These are phyloP conservation scores for Epicauta chinensis DNA, from an alignment of 1,140 invertebrate genomes.

Conservation along the genomic window DNA sequence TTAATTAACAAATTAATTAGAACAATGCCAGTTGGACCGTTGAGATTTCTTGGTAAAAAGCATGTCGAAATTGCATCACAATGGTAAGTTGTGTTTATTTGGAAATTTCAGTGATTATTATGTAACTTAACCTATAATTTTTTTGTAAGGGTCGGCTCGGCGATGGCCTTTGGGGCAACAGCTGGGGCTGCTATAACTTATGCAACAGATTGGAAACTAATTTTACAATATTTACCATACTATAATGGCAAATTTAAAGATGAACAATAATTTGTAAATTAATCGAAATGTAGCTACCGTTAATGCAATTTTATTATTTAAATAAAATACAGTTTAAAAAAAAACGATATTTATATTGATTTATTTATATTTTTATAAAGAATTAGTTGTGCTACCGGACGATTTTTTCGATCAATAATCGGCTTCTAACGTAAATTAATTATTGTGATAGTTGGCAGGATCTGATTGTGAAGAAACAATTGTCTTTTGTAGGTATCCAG, in stretches of 20 bases:
- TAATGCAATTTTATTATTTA: neutral
- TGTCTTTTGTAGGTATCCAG: constrained; percentile 15
- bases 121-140: constrained; percentile 8
- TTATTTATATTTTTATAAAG: neutral
- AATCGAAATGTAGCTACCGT: neutral
- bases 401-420: no score
- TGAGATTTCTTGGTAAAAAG: constrained; percentile 31
- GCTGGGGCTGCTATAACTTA: constrained; percentile 54
- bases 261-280: constrained; percentile 33
- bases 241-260: constrained; percentile 65
- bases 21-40: constrained; percentile 2
- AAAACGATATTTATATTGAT: neutral
- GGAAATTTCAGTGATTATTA: constrained; percentile 5
- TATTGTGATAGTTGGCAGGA: no score
- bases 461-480: no score
- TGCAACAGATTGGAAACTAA: constrained; percentile 70
- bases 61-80: constrained; percentile 31
- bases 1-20: no score
- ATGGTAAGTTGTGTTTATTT: constrained; percentile 25
- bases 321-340: neutral
- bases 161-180: constrained; percentile 53
- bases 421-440: no score
- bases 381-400: neutral
- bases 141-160: constrained; percentile 52
- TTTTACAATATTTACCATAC: constrained; percentile 64